Base-by-base conservation (phyloP, 2,797 vertebrate species). In the Lithobates sylvaticus region DNA sequence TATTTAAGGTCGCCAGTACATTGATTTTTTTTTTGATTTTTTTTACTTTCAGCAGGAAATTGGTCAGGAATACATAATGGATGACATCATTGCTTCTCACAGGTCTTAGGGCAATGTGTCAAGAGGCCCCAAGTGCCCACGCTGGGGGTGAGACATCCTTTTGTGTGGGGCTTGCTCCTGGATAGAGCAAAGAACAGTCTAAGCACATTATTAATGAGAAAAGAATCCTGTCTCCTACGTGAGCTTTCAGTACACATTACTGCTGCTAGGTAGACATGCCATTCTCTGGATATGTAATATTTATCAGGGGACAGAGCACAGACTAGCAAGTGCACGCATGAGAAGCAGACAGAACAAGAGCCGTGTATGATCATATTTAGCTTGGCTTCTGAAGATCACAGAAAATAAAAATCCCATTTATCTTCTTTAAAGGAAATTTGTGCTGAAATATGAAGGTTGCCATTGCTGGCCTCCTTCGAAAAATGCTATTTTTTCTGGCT, bases 141-240 rank as follows among this genome's bases (percentile, higher is more conserved):
- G 71, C 54, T 36, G 61, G 21, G 84, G 84, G 78, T 80, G 77
- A 80, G 58, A 58, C 44, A 34, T 15, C 71, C 61, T 75, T 85
- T 85, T 74, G 64, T 80, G 58, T 44, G 26, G 84, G 36, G 29
- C 54, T 36, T 74, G 36, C 70, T 34, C 54, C 70, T 50, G 58
- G 58, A 85, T 64, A 65, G 26, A 81, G 72, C 23, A 34, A 36
- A 76, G 64, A 76, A 81, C 36, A 42, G 32, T 75, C 70, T 81
- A 80, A 86, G 27, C 71, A 80, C 78, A 81, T 86, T 58, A 81
- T 67, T 81, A 86, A 86, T 76, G 84, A 86, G 78, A 76, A 72
- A 76, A 86, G 78, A 76, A 80, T 74, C 78, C 84, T 86, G 78
- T 79, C 84, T 80, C 77, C 84, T 76, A 18, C 32, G 44, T 86